phyloP scores from a whole-genome alignment of 1,140 invertebrate species.

The Drosophila rhopaloa region DNA sequence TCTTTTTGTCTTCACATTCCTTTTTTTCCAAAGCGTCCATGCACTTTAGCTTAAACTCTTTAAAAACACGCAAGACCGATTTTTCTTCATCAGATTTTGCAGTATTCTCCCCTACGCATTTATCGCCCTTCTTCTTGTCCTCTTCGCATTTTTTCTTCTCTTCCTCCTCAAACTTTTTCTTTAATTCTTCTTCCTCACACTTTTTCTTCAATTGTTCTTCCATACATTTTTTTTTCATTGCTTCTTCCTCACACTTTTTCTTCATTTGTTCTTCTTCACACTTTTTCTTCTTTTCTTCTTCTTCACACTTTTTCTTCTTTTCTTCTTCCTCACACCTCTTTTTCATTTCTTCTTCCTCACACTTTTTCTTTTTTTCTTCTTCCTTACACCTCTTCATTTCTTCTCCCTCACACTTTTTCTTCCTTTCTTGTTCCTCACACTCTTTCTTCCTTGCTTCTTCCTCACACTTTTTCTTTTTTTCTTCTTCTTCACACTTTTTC shows the following conservation, averaged over 20 bases:
- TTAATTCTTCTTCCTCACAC: background rate
- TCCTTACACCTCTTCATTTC: background rate
- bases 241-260: too few species aligned
- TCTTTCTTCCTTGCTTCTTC: background rate
- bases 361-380: background rate
- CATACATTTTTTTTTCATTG: too few species aligned
- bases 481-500: background rate
- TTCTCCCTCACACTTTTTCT: background rate
- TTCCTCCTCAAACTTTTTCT: background rate
- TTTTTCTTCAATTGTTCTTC: background rate
- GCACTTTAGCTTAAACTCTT: background rate
- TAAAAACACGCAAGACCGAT: background rate
- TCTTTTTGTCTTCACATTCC: background rate
- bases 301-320: too few species aligned
- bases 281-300: background rate
- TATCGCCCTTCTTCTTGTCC: background rate
- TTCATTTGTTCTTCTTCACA: slow-evolving; percentile 1
- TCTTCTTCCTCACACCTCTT: too few species aligned
- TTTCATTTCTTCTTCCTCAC: too few species aligned
- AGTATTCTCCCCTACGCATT: background rate
- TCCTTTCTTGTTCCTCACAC: slow-evolving; percentile 8
- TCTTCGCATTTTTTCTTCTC: background rate
- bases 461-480: background rate
- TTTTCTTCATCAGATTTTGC: background rate
- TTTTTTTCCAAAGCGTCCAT: slow-evolving; percentile 1